Conservation (phyloP, 2,797 vertebrate genomes). For the Epinephelus awoara region DNA sequence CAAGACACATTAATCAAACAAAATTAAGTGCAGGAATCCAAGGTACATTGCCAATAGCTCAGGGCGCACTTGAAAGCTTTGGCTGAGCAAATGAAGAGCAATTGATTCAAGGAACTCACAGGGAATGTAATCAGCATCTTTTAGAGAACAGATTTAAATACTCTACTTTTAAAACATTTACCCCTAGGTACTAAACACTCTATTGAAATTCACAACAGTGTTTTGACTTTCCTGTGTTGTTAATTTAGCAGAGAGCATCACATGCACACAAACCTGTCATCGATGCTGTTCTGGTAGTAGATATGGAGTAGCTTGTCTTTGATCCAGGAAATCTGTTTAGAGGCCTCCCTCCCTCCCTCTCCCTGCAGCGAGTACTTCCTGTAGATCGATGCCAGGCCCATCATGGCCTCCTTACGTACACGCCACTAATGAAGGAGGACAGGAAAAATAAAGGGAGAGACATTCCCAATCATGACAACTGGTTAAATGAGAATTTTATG, state of each 20-base stretch:
- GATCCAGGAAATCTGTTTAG: conserved; percentile 98
- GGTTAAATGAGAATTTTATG: background rate
- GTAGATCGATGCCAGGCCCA: conserved; percentile 98
- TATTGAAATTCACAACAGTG: background rate
- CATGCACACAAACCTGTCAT: conserved; percentile 90
- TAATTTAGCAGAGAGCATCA: background rate
- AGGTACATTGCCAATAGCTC: background rate
- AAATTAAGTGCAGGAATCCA: background rate
- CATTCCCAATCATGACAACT: background rate
- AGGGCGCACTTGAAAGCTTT: background rate
- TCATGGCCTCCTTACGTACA: conserved; percentile 98
- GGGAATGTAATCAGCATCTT: conserved; percentile 3
- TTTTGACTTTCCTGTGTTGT: background rate
- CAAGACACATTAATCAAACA: background rate
- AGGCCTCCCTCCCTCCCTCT: conserved; percentile 94
- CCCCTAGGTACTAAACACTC: background rate
- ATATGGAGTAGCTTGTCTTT: conserved; percentile 99
- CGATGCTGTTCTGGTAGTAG: conserved; percentile 99
- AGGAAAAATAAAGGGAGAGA: background rate
- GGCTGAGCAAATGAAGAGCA: background rate
- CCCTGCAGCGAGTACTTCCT: conserved; percentile 97
- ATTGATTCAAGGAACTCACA: background rate
- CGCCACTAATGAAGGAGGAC: conserved; percentile 87
- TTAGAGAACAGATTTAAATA: background rate
- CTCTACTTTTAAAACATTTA: background rate